Evolutionary conservation across 2,888 invertebrate species (phyloP).

Genomic region (Eledona agricola): DNA sequence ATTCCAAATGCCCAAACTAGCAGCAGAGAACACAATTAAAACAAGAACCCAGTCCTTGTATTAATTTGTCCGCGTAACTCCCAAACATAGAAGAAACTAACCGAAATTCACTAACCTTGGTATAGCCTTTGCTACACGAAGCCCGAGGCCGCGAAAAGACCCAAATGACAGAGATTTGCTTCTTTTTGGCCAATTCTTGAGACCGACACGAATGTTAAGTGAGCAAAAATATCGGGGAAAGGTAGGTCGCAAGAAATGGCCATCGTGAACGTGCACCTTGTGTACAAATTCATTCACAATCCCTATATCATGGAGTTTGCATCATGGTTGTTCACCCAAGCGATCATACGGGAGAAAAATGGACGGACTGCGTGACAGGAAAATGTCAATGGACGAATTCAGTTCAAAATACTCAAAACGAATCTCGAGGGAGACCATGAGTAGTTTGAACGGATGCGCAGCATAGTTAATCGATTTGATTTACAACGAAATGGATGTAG

Average conservation of each 20-base stretch:
- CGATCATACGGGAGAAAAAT: constrained; percentile 30
- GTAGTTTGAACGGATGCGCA: constrained; percentile 17
- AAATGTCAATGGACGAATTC: constrained; percentile 26
- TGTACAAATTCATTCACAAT: constrained; percentile 31
- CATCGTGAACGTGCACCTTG: constrained; percentile 29
- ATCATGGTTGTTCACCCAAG: constrained; percentile 43
- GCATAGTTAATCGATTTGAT: constrained; percentile 7
- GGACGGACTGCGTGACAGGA: constrained; percentile 26
- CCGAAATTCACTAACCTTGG: constrained; percentile 58
- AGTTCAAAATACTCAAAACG: constrained; percentile 19
- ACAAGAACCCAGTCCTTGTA: constrained; percentile 23
- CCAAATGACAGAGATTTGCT: constrained; percentile 44
- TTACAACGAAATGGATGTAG: constrained; percentile 25
- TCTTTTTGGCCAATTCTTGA: constrained; percentile 16
- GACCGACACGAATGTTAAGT: constrained; percentile 1
- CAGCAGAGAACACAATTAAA: constrained; percentile 46
- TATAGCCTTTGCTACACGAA: constrained; percentile 62
- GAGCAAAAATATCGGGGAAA: constrained; percentile 3
- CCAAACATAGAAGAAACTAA: constrained; percentile 40
- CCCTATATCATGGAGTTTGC: constrained; percentile 43
- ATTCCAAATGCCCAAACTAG: constrained; percentile 48
- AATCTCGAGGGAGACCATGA: constrained; percentile 3
- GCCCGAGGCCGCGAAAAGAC: constrained; percentile 58
- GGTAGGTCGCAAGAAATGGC: constrained; percentile 11
- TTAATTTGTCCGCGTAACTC: constrained; percentile 49